Percentiles rank a stretch among this genome's conserved stretches.
Evolutionary conservation across 2,113 vertebrate species (phyloP).

Genomic region (Sminthopsis crassicaudata): DNA sequence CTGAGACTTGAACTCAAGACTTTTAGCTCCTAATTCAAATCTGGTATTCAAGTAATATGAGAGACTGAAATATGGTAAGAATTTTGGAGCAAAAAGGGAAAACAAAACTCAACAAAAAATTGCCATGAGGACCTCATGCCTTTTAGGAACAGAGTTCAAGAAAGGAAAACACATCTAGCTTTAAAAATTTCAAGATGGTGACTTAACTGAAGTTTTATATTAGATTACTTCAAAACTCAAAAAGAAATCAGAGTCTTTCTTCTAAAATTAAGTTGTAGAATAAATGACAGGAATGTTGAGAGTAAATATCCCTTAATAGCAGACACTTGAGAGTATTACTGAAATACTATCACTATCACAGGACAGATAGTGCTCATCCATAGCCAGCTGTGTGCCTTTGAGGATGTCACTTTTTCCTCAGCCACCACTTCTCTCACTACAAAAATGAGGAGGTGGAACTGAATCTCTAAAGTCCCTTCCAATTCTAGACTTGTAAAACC

Average conservation of each 20-base stretch:
- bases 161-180: not conserved
- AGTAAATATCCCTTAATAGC: slow-evolving; percentile 5
- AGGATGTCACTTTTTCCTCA: not conserved
- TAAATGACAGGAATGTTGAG: slow-evolving; percentile 13
- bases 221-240: slow-evolving; percentile 1
- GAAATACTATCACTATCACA: not conserved
- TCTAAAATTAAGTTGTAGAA: slow-evolving; percentile 17
- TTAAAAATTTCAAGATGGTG: slow-evolving; percentile 33
- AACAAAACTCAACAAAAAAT: slow-evolving; percentile 25
- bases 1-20: not conserved
- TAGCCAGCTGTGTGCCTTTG: not conserved
- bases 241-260: not conserved
- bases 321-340: not conserved
- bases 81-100: not conserved
- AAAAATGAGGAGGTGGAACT: not conserved
- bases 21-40: not conserved
- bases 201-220: slow-evolving; percentile 32
- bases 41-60: not conserved
- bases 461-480: not conserved
- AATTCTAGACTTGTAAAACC: not conserved
- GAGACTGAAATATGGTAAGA: not conserved
- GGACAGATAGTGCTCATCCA: not conserved
- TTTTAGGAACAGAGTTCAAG: slow-evolving; percentile 29
- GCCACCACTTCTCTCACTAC: not conserved
- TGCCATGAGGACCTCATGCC: not conserved